A percentile compares a stretch with the other conserved stretches of the same genome.
Conservation (phyloP, 1,140 invertebrate species). For the Telenomus remus region DNA sequence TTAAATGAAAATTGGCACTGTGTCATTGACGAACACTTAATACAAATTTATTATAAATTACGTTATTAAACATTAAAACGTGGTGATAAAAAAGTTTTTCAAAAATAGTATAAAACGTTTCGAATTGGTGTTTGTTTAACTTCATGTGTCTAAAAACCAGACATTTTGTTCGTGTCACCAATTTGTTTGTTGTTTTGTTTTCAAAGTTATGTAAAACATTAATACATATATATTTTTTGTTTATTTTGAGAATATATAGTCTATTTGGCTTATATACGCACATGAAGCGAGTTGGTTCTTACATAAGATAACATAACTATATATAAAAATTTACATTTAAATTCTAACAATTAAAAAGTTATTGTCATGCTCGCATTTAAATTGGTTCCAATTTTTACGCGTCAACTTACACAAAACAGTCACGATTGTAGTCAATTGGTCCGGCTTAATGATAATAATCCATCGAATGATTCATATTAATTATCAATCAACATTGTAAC, state of each 20-base stretch:
- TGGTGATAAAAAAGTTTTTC: constrained; percentile 9
- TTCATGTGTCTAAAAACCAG: constrained; percentile 6
- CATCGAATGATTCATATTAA: not conserved
- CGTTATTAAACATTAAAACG: constrained; percentile 20
- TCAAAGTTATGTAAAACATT: constrained; percentile 33
- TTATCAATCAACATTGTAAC: not conserved
- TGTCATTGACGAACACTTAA: constrained; percentile 45
- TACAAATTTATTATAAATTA: constrained; percentile 40
- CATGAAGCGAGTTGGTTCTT: constrained; percentile 43
- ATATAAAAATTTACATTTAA: constrained; percentile 47
- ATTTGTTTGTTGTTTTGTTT: too few relatives aligned
- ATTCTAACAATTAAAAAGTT: constrained; percentile 31
- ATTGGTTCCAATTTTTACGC: constrained; percentile 37
- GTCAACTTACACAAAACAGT: constrained; percentile 12
- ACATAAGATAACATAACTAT: constrained; percentile 33
- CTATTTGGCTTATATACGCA: constrained; percentile 54
- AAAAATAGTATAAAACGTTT: constrained; percentile 28
- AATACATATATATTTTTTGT: constrained; percentile 31
- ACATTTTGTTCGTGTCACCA: constrained; percentile 19
- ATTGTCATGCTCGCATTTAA: constrained; percentile 56
- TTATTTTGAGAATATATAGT: constrained; percentile 30
- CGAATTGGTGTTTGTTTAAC: constrained; percentile 5
- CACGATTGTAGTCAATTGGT: constrained; percentile 4
- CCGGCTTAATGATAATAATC: constrained; percentile 6
- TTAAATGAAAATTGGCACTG: constrained; percentile 49